Evolutionary conservation across 2,888 invertebrate species (phyloP), one percentile per base, ranked within the genome.

Genomic region (Liodrosophila aerea): DNA sequence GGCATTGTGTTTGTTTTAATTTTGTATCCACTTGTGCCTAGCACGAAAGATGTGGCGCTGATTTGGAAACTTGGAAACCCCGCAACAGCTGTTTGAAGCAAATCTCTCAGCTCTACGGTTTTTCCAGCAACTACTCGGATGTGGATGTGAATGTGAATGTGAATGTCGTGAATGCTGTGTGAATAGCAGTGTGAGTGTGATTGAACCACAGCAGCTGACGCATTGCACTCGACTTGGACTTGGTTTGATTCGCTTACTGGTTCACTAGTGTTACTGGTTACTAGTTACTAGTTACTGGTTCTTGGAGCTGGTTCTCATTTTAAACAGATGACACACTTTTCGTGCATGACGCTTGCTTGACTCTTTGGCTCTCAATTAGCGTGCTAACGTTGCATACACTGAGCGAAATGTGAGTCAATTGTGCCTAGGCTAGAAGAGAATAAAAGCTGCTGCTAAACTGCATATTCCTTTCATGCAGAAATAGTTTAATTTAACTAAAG

Each of bases 21-120:
- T 78, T 83, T 80, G 84, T 83, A 75, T 81, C 81, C 70, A 73
- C 81, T 81, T 77, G 81, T 83, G 84, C 84, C 81, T 73, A 81
- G 81, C 49, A 81, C 81, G 84, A 77, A 67, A 73, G 67, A 66
- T 70, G 50, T 70, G 39, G 44, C 58, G 57, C 65, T 70, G 70
- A 70, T 70, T 70, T 65, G 70, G 70, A 70, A 70, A 70, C 56
- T 45, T 65, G 34, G 34, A 15, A 12, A 36, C 16, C 9, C 52
- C 46, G 61, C 69, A 52, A 58, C 72, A 68, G 72, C 68, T 64
- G 72, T 72, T 72, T 59, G 61, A 58, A 44, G 67, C 63, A 41
- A 39, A 46, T 34, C 18, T 47, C 46, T 54, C 13, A 47, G 41
- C 47, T 27, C 63, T 31, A 22, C 33, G 47, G 45, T 29, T 58